Evolutionary conservation across 2,888 invertebrate genomes (phyloP), one percentile per base, ranked within the genome.

Genomic region (Agrotis puta): DNA sequence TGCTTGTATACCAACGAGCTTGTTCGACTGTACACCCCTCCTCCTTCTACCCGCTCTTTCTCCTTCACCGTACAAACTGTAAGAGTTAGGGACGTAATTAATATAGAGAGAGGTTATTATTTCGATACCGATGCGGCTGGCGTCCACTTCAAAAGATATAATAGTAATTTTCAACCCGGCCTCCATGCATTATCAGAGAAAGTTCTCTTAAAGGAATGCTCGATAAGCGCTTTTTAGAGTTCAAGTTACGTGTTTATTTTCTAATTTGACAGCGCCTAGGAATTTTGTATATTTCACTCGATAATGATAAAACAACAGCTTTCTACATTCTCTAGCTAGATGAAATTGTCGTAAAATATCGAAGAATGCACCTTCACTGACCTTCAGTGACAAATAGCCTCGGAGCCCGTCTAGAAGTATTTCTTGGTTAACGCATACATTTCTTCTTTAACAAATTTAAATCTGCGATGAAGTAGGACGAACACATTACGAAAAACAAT

Each of bases 21-120:
- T 22, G 27, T 47, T 75, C 3, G 16, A 27, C 27, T 27, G 47
- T 71, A 67, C 53, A 9, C 82, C 88, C 87, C 88, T 92, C 92
- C 92, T 92, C 93, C 33, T 39, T 2, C 39, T 39, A 2, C 39
- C 22, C 93, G 92, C 93, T 88, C 81, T 80, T 88, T 87, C 88
- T 92, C 92, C 92, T 93, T 92, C 54, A 27, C n/a, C 4, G 53
- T 54, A 24, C 39, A 2, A n/a, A 93, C 93, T 93, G 91, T 93
- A 92, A 93, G 57, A 73, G 57, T 73, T 70, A 77, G 72, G 67
- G 91, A 92, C 89, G 92, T 92, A 93, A 95, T 95, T 94, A 95
- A 95, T 93, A 94, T 92, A 87, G 90, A 94, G 92, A 92, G 90
- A 93, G 93, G 93, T 79, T 94, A 94, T 94, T 95, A 95, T 91